Base-by-base conservation (phyloP, 2,888 invertebrate species). In the Pterostichus niger region DNA sequence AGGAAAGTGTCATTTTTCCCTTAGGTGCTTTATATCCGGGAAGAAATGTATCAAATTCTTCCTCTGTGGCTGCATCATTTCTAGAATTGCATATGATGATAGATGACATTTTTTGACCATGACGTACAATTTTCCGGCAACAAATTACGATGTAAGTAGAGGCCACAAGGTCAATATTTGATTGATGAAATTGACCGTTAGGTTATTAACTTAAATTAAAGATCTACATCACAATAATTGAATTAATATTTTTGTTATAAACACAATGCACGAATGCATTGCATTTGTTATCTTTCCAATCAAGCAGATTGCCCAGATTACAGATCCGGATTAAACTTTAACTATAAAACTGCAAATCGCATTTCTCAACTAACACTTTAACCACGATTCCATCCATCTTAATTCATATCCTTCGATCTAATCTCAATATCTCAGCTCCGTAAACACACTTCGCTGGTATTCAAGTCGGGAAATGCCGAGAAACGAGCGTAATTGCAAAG, bases 341-440 rank as follows among this genome's bases (percentile, higher is more conserved):
- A 52, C 40, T 40, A 61, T 9, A 61, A 61, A 61, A 10, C 31
- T 11, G 3, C 24, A 54, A 54, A 33, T 61, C 33, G 61, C 11
- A 33, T 59, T 61, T 31, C 31, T 61, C 40, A 9, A 13, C 61
- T 31, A 61, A 61, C 61, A 31, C 33, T 17, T 61, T 11, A n/a
- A 11, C 61, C 61, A 61, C 31, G 61, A 61, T 33, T 61, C 31
- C 61, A 31, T 61, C 31, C 9, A 52, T 61, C 31, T 61, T 31
- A 24, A 61, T 11, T 31, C 61, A 61, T 33, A 31, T 61, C 31
- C 17, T 17, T 54, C 17, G 24, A 61, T 61, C 61, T 61, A 61
- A 61, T 61, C 61, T 61, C 17, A 11, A 61, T 13, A 61, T 61
- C 61, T 61, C 61, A 4, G 61, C 61, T 61, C 61, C 33, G 61